Percentiles rank a stretch among this genome's conserved stretches.
Conservation (phyloP, 2,113 vertebrate genomes). For the Phylloscopus trochilus region DNA sequence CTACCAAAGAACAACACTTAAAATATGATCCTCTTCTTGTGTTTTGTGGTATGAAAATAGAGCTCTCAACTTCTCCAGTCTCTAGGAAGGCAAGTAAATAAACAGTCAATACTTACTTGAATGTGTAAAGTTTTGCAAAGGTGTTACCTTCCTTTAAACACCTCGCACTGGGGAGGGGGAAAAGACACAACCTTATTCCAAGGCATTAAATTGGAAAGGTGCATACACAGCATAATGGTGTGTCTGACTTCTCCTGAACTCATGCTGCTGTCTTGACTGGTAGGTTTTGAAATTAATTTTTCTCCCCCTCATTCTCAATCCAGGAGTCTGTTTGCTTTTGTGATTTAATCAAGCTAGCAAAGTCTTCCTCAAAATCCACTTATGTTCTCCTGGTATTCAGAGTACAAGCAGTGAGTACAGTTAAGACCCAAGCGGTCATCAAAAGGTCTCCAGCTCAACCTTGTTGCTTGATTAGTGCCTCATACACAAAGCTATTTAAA, state of each 20-base stretch:
- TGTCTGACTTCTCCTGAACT: not conserved
- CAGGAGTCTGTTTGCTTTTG: not conserved
- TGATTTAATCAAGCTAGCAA: not conserved
- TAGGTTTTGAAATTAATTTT: not conserved
- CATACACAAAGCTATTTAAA: not conserved
- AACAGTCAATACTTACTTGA: not conserved
- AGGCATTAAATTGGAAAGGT: not conserved
- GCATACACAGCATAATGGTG: not conserved
- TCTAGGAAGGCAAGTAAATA: not conserved
- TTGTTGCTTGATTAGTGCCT: not conserved
- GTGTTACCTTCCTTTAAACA: not conserved
- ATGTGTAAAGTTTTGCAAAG: not conserved
- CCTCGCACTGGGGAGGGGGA: accelerated
- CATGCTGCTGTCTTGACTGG: not conserved
- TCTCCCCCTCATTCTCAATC: accelerated
- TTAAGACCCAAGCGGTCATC: not conserved
- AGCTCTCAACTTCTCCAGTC: not conserved
- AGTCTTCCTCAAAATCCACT: not conserved
- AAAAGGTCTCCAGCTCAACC: not conserved
- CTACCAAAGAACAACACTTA: not conserved
- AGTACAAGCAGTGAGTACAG: not conserved
- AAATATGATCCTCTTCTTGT: not conserved
- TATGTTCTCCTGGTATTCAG: not conserved
- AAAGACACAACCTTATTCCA: not conserved
- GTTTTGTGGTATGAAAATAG: not conserved